Conservation (phyloP, 2,797 vertebrate species). For the Chanos chanos region DNA sequence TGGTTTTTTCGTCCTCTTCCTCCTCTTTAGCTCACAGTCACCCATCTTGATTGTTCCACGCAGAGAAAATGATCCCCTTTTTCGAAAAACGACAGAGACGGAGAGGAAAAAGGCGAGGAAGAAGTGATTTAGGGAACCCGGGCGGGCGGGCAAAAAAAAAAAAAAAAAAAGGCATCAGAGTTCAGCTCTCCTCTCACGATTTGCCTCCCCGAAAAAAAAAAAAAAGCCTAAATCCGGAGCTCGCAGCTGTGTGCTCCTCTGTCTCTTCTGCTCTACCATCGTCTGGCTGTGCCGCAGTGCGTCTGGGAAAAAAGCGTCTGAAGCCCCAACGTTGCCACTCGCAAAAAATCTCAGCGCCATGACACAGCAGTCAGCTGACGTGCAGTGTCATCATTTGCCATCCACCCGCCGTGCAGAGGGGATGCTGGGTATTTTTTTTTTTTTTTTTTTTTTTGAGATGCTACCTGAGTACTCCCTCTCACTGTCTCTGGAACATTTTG, state of each 20-base stretch:
- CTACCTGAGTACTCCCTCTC: conserved; percentile 23
- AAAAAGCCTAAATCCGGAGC: neutral
- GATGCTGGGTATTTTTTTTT: conserved; percentile 43
- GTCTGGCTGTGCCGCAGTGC: conserved; percentile 74
- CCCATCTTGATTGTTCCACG: neutral
- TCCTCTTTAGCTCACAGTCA: neutral
- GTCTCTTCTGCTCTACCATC: conserved; percentile 64
- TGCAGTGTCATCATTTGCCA: conserved; percentile 69
- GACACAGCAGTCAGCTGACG: conserved; percentile 86
- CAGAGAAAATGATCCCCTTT: conserved; percentile 17
- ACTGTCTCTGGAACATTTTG: neutral
- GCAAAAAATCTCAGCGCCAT: conserved; percentile 63
- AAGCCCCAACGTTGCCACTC: conserved; percentile 37
- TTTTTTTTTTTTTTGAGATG: conserved; percentile 35
- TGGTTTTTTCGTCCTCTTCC: neutral
- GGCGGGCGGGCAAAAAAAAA: conserved; percentile 1
- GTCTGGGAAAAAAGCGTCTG: conserved; percentile 67
- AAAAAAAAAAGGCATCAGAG: conserved; percentile 24
- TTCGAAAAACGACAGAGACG: neutral
- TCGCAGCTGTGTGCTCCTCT: conserved; percentile 55
- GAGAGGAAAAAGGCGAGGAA: conserved; percentile 5
- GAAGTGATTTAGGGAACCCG: conserved; percentile 25
- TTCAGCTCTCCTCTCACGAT: too few relatives aligned
- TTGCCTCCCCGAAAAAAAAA: conserved; percentile 11
- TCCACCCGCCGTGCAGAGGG: conserved; percentile 57